Evolutionary conservation across 2,113 vertebrate species (phyloP).

Genomic region (Picathartes gymnocephalus): DNA sequence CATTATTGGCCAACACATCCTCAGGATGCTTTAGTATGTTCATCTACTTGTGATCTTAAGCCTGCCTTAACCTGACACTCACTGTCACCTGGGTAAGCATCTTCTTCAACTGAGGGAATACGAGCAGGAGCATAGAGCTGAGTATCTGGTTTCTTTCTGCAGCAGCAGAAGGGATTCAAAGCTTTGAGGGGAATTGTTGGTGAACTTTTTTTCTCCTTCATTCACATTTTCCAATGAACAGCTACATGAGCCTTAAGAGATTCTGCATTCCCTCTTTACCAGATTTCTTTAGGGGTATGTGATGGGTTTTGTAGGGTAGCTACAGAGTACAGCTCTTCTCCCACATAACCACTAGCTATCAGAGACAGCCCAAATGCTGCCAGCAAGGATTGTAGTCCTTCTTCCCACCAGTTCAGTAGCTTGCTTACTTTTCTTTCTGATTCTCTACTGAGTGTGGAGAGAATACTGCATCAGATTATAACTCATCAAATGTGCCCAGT

Average conservation of each 20-base stretch:
- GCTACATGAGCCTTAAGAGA: not conserved
- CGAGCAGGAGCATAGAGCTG: accelerated
- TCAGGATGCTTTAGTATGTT: not conserved
- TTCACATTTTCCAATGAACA: not conserved
- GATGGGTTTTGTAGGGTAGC: not conserved
- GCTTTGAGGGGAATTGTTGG: not conserved
- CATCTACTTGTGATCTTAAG: not conserved
- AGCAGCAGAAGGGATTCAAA: not conserved
- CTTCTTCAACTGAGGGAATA: not conserved
- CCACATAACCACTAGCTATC: not conserved
- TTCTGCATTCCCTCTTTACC: not conserved
- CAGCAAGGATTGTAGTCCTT: not conserved
- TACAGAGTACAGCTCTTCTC: not conserved
- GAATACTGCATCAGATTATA: not conserved
- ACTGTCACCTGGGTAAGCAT: not conserved
- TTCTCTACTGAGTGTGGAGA: not conserved
- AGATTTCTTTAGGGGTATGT: not conserved
- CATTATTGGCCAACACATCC: not conserved
- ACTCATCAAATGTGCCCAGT: not conserved
- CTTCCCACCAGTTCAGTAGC: not conserved
- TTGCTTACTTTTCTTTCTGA: not conserved
- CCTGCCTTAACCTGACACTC: not conserved
- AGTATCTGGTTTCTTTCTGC: not conserved
- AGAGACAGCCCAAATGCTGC: not conserved
- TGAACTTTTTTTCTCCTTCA: not conserved